These are phyloP conservation scores for Loxodonta africana DNA, from an alignment of 2,113 vertebrate species.

Conservation along the genomic window DNA sequence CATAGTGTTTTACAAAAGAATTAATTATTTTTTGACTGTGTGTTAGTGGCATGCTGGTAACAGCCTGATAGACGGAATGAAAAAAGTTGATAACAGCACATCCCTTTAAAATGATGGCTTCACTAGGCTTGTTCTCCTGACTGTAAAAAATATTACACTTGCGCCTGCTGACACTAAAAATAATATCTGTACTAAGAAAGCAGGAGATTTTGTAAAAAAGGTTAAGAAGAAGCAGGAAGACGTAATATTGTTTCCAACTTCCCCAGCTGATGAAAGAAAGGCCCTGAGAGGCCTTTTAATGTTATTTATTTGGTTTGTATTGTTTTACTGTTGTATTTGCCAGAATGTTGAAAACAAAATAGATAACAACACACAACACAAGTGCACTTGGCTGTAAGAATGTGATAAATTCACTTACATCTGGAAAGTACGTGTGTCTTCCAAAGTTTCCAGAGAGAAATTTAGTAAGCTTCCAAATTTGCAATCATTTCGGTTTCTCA, in stretches of 20 bases:
- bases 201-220: conserved; percentile 61
- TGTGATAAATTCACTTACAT: conserved; percentile 69
- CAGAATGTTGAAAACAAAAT: conserved; percentile 61
- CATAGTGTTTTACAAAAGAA: background rate
- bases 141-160: background rate
- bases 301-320: conserved; percentile 69
- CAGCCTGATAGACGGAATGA: background rate
- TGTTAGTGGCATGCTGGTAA: background rate
- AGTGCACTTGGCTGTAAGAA: conserved; percentile 56
- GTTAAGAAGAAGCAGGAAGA: conserved; percentile 32
- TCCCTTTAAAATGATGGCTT: background rate
- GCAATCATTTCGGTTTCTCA: conserved; percentile 4
- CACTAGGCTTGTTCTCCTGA: background rate
- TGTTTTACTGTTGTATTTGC: conserved; percentile 64
- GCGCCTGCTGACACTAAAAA: background rate
- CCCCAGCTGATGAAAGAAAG: conserved; percentile 25
- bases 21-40: background rate
- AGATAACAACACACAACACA: conserved; percentile 50
- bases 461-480: conserved; percentile 63
- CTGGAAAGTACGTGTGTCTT: conserved; percentile 64
- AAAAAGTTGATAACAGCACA: background rate
- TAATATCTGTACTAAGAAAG: conserved; percentile 3
- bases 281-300: conserved; percentile 40
- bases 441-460: conserved; percentile 56
- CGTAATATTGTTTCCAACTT: conserved; percentile 29